Evolutionary conservation across 2,888 invertebrate species (phyloP), one percentile per base, ranked within the genome.

Genomic region (Leptopilina drosophilae): DNA sequence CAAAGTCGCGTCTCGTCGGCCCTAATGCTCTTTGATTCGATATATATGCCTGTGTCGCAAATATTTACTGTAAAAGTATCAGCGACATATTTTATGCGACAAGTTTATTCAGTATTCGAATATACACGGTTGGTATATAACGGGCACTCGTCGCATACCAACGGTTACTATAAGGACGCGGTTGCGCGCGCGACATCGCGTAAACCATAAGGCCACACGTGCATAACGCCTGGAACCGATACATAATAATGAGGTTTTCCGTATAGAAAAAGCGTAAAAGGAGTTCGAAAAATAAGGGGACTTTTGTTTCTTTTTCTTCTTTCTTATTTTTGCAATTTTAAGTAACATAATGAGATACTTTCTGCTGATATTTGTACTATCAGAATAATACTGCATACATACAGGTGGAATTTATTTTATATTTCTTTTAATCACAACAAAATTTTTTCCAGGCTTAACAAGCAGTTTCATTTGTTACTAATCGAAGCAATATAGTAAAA

Each of bases 21-120:
- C 78, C 81, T 64, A 77, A 66, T 77, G 76, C 33, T 73, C 56
- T 59, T 73, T 73, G 73, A 73, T 73, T 73, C 33, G 56, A 73
- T 73, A 56, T 42, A 42, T 42, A 42, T 42, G 42, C 8, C 7
- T 56, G 33, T 40, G 73, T 73, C 40, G 56, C 56, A 33, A 33
- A 73, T 73, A 49, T 49, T 73, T 84, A 86, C 82, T 85, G 84
- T 82, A 82, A 62, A 49, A 83, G 85, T 84, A 84, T 81, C 83
- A 8, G 42, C 82, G 86, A 84, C 82, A 83, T 86, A 85, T 87
- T 84, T 46, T 83, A 79, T 85, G 83, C 86, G 84, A 85, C 85
- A 85, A 84, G 87, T 89, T 88, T 11, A 87, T 87, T 88, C 86
- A 86, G 83, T 85, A 85, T 87, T 49, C 85, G 87, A 83, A 85